These are phyloP conservation scores for Drosophila demipolita DNA, from an alignment of 2,888 invertebrate species.

Conservation along the genomic window DNA sequence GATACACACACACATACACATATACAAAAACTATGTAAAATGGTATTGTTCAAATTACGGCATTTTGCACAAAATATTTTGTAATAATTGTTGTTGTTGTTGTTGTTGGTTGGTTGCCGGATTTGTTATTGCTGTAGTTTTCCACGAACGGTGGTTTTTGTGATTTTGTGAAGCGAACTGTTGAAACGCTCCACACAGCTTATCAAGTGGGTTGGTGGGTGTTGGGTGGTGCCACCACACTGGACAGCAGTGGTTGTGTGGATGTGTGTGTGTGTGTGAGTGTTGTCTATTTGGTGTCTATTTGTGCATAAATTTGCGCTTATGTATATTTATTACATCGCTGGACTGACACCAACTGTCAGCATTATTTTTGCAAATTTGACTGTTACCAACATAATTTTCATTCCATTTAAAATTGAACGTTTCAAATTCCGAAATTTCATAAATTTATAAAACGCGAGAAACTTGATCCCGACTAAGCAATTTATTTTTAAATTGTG, in stretches of 20 bases:
- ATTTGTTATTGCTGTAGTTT: conserved; percentile 30
- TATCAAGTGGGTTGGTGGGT: conserved; percentile 27
- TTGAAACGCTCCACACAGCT: conserved; percentile 42
- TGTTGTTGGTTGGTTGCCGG: conserved; percentile 16
- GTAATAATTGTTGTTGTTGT: conserved; percentile 53
- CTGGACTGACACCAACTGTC: conserved; percentile 77
- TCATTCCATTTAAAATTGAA: conserved; percentile 44
- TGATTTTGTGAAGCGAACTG: conserved; percentile 77
- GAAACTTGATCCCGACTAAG: background rate
- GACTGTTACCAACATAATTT: conserved; percentile 42
- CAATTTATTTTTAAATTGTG: background rate
- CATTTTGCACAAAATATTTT: conserved; percentile 68
- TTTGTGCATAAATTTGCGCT: conserved; percentile 75
- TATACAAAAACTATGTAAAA: background rate
- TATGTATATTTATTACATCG: conserved; percentile 75
- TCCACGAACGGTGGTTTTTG: conserved; percentile 53
- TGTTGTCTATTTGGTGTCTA: conserved; percentile 50
- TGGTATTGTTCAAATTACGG: conserved; percentile 51
- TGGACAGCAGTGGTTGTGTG: conserved; percentile 18
- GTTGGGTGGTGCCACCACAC: conserved; percentile 9
- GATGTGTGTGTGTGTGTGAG: conserved; percentile 9
- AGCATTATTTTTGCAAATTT: conserved; percentile 72
- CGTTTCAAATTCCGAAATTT: conserved; percentile 2
- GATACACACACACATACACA: conserved; percentile 17
- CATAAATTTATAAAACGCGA: background rate